Conservation (phyloP, 2,888 invertebrate genomes). For the Andrena hattorfiana region DNA sequence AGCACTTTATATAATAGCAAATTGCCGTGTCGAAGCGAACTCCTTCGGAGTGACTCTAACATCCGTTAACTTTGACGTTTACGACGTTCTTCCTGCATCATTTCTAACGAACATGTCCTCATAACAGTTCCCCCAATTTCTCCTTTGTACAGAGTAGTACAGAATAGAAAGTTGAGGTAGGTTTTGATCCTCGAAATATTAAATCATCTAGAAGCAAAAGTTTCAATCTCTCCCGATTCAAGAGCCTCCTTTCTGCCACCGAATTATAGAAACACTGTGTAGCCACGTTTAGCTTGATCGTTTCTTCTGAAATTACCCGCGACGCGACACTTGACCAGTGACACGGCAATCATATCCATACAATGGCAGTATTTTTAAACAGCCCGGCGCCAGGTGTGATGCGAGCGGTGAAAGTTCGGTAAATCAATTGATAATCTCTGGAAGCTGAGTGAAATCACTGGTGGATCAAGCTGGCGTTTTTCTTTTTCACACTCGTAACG, state of each 20-base stretch:
- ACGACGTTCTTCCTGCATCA: too few relatives aligned
- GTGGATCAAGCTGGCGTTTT: conserved; percentile 20
- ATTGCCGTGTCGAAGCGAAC: too few relatives aligned
- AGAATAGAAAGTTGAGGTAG: not conserved
- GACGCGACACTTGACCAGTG: conserved; percentile 1
- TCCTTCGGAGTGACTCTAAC: too few relatives aligned
- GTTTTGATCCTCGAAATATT: not conserved
- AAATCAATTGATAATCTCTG: conserved; percentile 47
- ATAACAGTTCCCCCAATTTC: too few relatives aligned
- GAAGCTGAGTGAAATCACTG: conserved; percentile 51
- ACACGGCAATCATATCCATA: not conserved
- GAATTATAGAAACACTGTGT: not conserved
- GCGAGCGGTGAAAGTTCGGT: conserved; percentile 50
- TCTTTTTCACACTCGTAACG: not conserved
- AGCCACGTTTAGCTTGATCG: not conserved
- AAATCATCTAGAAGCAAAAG: not conserved
- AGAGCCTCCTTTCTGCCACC: not conserved
- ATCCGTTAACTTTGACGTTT: too few relatives aligned
- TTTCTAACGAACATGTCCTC: too few relatives aligned
- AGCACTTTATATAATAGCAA: too few relatives aligned
- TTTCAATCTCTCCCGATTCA: not conserved
- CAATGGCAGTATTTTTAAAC: conserved; percentile 11
- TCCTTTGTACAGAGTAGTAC: too few relatives aligned
- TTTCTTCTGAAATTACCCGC: not conserved
- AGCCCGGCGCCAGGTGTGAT: conserved; percentile 15